Evolutionary conservation across 1,140 invertebrate species (phyloP), one percentile per base, ranked within the genome.

Genomic region (Euschistus heros): DNA sequence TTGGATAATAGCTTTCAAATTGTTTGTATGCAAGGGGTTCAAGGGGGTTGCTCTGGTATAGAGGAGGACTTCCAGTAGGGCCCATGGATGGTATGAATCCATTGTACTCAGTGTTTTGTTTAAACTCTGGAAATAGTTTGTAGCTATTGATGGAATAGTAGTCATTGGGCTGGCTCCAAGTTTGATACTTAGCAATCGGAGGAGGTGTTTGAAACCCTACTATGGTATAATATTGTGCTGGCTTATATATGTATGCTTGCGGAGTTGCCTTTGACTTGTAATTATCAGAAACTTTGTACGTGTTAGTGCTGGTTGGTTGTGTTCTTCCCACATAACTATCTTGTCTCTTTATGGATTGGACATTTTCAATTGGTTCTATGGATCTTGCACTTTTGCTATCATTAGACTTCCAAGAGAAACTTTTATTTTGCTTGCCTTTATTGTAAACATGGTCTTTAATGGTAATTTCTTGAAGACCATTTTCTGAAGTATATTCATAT

Each of bases 61-160:
- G 30, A n/a, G 61, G 44, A 26, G 68, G 64, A 20, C n/a, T 62
- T 22, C 46, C 61, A 10, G 62, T 67, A 5, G 67, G 65, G 7
- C 69, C 67, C 10, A 66, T 26, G 0, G 66, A 68, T 20, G 69
- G 67, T 22, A 67, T 15, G 57, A 70, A 70, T 26, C 67, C 69
- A 20, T 67, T 42, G 27, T 66, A 68, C 5, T 61, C 18, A 0
- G 22, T 17, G 1, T 46, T 24, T 26, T 27, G 47, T 57, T 65
- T 50, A 27, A 68, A 68, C 50, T 68, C 67, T n/a, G 65, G 20
- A 14, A 67, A 33, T 18, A 20, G 14, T 24, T 22, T 57, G 15
- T 20, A 17, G 18, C 24, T 20, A 27, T 22, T 24, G 15, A 17
- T 22, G 18, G 14, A 2, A 14, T 57, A 57, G 6, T 17, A 57